These are phyloP conservation scores for Oncorhynchus tshawytscha DNA, from an alignment of 2,113 vertebrate species.

Conservation along the genomic window DNA sequence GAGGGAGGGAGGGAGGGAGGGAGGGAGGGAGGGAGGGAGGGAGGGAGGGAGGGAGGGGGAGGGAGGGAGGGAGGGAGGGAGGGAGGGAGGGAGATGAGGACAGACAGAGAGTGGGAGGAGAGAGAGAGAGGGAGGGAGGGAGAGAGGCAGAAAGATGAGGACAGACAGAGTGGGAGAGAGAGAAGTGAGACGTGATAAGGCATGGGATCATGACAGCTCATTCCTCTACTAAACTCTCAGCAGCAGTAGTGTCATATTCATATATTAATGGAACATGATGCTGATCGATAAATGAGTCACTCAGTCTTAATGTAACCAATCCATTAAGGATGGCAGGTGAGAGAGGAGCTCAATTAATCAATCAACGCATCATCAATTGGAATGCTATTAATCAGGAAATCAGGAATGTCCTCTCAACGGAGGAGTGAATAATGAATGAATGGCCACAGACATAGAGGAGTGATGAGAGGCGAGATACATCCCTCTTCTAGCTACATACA, in stretches of 20 bases:
- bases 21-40: too few species aligned
- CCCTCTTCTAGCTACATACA: slow-evolving; percentile 29
- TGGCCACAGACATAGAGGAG: too few species aligned
- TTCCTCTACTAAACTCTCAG: neutral
- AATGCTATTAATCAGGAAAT: slow-evolving; percentile 46
- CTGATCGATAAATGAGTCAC: slow-evolving; percentile 40
- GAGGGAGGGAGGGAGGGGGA: too few species aligned
- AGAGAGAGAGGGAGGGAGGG: too few species aligned
- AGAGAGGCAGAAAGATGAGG: too few species aligned
- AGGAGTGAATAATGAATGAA: slow-evolving; percentile 57
- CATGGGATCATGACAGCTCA: too few species aligned
- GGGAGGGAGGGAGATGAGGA: too few species aligned
- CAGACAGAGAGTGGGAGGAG: too few species aligned
- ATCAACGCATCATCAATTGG: slow-evolving; percentile 26
- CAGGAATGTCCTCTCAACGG: slow-evolving; percentile 38
- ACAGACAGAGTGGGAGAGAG: too few species aligned
- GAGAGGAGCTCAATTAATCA: slow-evolving; percentile 38
- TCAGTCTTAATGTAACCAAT: slow-evolving; percentile 28
- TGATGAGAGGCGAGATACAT: slow-evolving; percentile 13
- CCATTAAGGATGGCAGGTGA: slow-evolving; percentile 53
- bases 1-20: too few species aligned
- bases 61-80: too few species aligned
- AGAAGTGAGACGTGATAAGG: too few species aligned
- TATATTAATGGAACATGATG: slow-evolving; percentile 38
- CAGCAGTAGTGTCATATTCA: slow-evolving; percentile 17